These are phyloP conservation scores for Therioaphis trifolii DNA, from an alignment of 2,888 invertebrate species.

Conservation along the genomic window DNA sequence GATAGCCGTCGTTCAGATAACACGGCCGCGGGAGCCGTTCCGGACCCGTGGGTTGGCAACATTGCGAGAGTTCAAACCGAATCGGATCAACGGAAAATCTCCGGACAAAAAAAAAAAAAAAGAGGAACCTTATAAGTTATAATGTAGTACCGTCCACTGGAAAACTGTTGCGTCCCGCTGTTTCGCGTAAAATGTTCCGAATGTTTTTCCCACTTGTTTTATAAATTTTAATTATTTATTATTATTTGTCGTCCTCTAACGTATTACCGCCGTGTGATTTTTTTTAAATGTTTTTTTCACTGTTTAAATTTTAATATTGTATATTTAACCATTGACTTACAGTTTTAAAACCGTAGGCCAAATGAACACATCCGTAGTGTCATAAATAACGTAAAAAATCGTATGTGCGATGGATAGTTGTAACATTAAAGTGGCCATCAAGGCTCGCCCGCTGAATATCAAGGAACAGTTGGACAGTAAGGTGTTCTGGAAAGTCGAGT, in stretches of 20 bases:
- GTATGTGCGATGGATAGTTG: conserved; percentile 22
- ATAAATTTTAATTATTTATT: too few relatives aligned
- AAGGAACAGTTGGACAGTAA: conserved; percentile 75
- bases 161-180: background rate
- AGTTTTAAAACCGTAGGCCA: background rate
- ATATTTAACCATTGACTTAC: background rate
- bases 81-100: conserved; percentile 2
- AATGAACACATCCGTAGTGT: background rate
- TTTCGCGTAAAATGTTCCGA: background rate
- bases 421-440: conserved; percentile 79
- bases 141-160: too few relatives aligned
- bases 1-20: background rate
- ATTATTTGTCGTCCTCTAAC: too few relatives aligned
- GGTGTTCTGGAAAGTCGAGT: conserved; percentile 75
- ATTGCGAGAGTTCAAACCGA: background rate
- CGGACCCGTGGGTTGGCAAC: background rate
- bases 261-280: too few relatives aligned
- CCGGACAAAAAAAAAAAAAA: background rate
- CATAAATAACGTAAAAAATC: background rate
- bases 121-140: background rate
- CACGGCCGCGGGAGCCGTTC: background rate
- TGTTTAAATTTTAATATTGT: background rate
- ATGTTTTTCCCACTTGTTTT: too few relatives aligned
- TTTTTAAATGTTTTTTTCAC: background rate
- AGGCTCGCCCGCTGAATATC: conserved; percentile 77